Percentiles rank a stretch among this genome's conserved stretches.
phyloP scores from a whole-genome alignment of 2,113 vertebrate species.

The Sterrhoptilus dennistouni region DNA sequence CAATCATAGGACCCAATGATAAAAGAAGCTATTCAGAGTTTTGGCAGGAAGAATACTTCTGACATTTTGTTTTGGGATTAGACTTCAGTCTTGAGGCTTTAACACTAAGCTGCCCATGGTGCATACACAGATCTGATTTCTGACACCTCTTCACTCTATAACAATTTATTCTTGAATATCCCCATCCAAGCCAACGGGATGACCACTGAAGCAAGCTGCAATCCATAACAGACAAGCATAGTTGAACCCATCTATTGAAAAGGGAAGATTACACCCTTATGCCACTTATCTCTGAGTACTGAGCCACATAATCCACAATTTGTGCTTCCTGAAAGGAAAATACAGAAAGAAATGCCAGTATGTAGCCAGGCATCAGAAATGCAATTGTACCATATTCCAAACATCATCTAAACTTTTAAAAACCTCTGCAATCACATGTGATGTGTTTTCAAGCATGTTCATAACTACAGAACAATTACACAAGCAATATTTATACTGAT shows the following conservation, averaged over 20 bases:
- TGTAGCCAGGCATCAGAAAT: not conserved
- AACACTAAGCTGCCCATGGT: not conserved
- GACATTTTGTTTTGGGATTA: conserved; percentile 20
- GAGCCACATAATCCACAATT: not conserved
- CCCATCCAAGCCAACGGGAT: not conserved
- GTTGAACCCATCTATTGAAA: not conserved
- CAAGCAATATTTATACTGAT: not conserved
- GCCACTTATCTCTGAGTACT: not conserved
- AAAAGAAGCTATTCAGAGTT: conserved; percentile 41
- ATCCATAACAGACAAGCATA: not conserved
- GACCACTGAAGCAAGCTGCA: not conserved
- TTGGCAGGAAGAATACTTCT: conserved; percentile 12
- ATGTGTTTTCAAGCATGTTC: not conserved
- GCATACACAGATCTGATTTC: not conserved
- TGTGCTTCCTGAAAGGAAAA: not conserved
- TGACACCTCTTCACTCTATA: not conserved
- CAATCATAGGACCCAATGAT: not conserved
- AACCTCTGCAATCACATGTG: not conserved
- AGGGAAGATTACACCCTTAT: not conserved
- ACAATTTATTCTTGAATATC: not conserved
- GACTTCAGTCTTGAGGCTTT: not conserved
- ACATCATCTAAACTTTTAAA: not conserved
- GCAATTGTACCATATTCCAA: not conserved
- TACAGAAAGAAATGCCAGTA: not conserved
- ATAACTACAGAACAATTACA: not conserved